Evolutionary conservation across 1,140 invertebrate species (phyloP).

Genomic region (Drosophila repletoides): DNA sequence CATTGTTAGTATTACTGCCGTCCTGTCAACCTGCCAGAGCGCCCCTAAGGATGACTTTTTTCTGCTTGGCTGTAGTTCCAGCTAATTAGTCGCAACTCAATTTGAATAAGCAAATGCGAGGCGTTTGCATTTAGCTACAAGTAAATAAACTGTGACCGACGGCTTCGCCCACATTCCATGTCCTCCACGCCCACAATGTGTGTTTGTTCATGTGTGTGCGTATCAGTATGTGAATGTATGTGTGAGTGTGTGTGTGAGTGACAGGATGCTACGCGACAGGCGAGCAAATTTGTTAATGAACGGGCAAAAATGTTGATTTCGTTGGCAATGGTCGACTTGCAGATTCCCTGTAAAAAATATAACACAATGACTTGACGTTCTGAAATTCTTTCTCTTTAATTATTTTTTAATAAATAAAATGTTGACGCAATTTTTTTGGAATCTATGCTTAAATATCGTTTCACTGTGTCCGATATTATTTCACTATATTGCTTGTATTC

Average conservation of each 20-base stretch:
- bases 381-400: too few relatives aligned
- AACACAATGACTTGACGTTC: too few relatives aligned
- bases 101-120: conserved; percentile 56
- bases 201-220: neutral
- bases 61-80: conserved; percentile 17
- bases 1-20: neutral
- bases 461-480: too few relatives aligned
- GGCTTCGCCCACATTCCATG: conserved; percentile 44
- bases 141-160: conserved; percentile 62
- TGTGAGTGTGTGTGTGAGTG: conserved; percentile 1
- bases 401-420: neutral
- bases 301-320: neutral
- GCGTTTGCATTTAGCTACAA: conserved; percentile 18
- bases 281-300: conserved; percentile 62
- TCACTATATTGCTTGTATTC: too few relatives aligned
- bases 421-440: neutral
- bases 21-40: conserved; percentile 4
- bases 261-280: conserved; percentile 14
- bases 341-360: conserved; percentile 6
- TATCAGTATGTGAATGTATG: neutral
- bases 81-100: conserved; percentile 58
- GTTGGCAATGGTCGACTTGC: neutral
- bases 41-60: conserved; percentile 4
- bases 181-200: conserved; percentile 41
- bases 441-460: too few relatives aligned